Base-by-base conservation (phyloP, 2,113 vertebrate species). In the Saguinus midas region DNA sequence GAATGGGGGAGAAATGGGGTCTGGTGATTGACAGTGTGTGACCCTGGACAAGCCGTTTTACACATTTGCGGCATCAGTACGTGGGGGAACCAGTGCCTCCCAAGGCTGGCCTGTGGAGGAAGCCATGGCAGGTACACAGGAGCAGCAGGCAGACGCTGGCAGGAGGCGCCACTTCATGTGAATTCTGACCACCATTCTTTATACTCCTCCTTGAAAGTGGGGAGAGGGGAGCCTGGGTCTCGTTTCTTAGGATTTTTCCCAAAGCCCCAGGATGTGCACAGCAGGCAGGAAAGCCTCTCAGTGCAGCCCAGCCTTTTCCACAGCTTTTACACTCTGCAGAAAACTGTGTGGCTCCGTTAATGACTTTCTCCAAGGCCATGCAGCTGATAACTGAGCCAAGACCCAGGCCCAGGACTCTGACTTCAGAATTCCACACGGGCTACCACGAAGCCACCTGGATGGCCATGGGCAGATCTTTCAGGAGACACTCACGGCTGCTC, bases 121-220 rank as follows among this genome's bases (percentile, higher is more conserved):
- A 57, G 27, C 4, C 5, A n/a, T 45, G 4, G 12, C 23, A 78
- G 50, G 4, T 4, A 4, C 3, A 6, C 4, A 3, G 16, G 50
- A 61, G 37, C 1, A 29, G 27, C 17, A 27, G 35, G 55, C 6
- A 80, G 57, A 9, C 9, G 16, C 48, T 68, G 58, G 72, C 23
- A 29, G 61, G 17, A 52, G 57, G 18, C 37, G 16, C 45, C 79
- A 14, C 8, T 23, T 23, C 50, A 0, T 17, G 37, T 29, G 17
- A 45, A n/a, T 58, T 83, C 50, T 78, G 20, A 27, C 6, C 27
- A 16, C 52, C 52, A 58, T 8, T 35, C 17, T 35, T n/a, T 52
- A 52, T 7, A 21, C 3, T 18, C 1, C 3, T 55, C 3, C 6
- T 37, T 45, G 5, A 37, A 43, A 90, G 68, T 29, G 57, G 70